Base-by-base conservation (phyloP, 2,797 vertebrate genomes). In the Tenualosa ilisha region DNA sequence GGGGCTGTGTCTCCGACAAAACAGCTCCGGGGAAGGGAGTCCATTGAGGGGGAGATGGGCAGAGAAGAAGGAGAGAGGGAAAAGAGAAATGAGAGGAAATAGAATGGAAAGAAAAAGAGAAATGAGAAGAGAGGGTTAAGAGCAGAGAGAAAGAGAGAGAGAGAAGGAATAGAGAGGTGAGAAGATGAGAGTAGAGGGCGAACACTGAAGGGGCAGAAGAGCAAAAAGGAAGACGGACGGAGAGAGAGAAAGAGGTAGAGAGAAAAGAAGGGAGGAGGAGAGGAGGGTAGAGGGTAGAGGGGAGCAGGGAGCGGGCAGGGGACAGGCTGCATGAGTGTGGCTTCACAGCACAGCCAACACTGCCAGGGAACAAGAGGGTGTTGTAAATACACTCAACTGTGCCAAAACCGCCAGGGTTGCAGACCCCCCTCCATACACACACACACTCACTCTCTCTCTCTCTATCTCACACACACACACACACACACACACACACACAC, bases 1-100 rank as follows among this genome's bases (percentile, higher is more conserved):
- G 87, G 90, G 87, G 31, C 87, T 63, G 86, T 75, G 53, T 82
- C 85, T 87, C 84, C 85, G 84, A 82, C 88, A 85, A 88, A 90
- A 91, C 89, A 90, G 87, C 93, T 46, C 91, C 37, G 2, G 37
- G 40, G 72, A 79, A 17, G 72, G 40, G 37, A 79, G 37, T 0
- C 6, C 37, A 43, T 37, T 17, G 6, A 15, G 26, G 1, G 31
- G 15, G 68, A 75, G 68, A 15, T 5, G 26, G 63, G 12, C 9
- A 31, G 65, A 72, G 65, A 20, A 8, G 68, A 37, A 26, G 15
- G 24, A 53, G 13, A 59, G 54, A 59, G 26, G 12, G 26, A 24
- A 11, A 15, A 26, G 26, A 26, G 9, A 72, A 11, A 26, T 2
- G 11, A 72, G 11, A 20, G 7, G n/a, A 26, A 7, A 63, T 5